Evolutionary conservation across 1,140 invertebrate genomes (phyloP), one percentile per base, ranked within the genome.

Genomic region (Conus betulinus): DNA sequence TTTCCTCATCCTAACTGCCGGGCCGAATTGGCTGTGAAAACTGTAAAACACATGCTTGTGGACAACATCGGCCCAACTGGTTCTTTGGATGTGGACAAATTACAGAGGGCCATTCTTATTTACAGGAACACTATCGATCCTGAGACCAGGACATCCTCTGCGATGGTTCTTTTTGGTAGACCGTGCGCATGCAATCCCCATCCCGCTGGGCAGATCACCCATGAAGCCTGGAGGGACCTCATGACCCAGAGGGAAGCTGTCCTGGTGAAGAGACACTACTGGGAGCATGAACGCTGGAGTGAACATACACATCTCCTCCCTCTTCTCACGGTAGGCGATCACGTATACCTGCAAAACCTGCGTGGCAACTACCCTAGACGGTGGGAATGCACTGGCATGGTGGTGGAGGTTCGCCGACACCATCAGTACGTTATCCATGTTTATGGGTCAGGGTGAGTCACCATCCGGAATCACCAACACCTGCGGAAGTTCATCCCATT

Each of bases 151-250:
- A 85, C 88, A 74, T 90, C 60, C 52, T 86, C 90, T 82, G 88
- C 88, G 4, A n/a, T 88, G 89, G 52, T 39, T 89, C 6, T 92
- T 85, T 20, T 90, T 89, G 74, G 87, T 0, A 25, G 87, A 23
- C 88, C 90, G 89, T 91, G 6, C 53, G 88, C 13, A 92, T 82
- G 90, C 90, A 39, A 92, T 91, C 17, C 91, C 91, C 17, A 91
- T 92, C 23, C 88, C 52, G 3, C 89, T 88, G 11, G 89, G 90
- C 17, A 20, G 82, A 53, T 91, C 13, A 67, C 92, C 89, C 27
- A 91, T 90, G 74, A 23, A 17, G 91, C 91, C 6, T 92, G 91
- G 91, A 17, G 57, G 1, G 88, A 89, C 3, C 91, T 90, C 20
- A 67, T 90, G 23, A 25, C n/a, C 60, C 7, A 8, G 17, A 85